Percentiles rank a stretch among this genome's conserved stretches.
phyloP scores from a whole-genome alignment of 2,113 vertebrate genomes.

The Ahaetulla prasina region DNA sequence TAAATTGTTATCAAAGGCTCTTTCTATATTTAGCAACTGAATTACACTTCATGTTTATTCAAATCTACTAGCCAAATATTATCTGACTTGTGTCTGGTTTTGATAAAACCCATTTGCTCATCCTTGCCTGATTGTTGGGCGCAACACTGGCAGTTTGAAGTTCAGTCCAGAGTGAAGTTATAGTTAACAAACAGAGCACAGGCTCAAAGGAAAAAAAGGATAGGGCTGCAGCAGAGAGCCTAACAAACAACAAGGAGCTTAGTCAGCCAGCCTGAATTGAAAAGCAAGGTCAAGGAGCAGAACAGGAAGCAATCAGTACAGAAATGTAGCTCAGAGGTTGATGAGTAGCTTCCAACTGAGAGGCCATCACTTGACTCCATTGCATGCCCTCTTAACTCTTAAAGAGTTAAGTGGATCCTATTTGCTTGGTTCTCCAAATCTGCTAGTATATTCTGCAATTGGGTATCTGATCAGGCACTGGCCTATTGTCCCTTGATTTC shows the following conservation, averaged over 20 bases:
- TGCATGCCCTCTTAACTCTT: neutral
- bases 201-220: neutral
- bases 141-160: neutral
- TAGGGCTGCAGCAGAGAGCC: neutral
- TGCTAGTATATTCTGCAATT: neutral
- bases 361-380: neutral
- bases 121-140: neutral
- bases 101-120: neutral
- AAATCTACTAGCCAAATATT: neutral
- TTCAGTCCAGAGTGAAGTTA: neutral
- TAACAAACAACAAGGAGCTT: neutral
- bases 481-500: neutral
- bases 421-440: neutral
- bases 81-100: neutral
- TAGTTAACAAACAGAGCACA: neutral
- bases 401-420: neutral
- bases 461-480: neutral
- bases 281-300: neutral
- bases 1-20: neutral
- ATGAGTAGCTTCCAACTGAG: neutral
- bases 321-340: neutral
- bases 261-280: neutral
- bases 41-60: neutral
- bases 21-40: neutral
- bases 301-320: neutral